Conservation (phyloP, 2,888 invertebrate species). For the Argynnis bischoffii region DNA sequence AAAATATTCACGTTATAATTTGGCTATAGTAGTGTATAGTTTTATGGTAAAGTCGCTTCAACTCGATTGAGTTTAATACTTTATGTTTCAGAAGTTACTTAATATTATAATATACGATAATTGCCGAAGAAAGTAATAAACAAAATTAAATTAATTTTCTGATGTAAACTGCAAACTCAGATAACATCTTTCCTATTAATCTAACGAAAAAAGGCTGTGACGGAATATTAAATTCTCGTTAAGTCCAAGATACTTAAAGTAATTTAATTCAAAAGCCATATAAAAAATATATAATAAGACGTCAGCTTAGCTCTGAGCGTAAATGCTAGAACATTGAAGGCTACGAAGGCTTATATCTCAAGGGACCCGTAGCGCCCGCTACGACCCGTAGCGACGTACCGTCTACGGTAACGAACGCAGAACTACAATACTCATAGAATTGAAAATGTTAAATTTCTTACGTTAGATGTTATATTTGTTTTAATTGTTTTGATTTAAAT, state of each 20-base stretch:
- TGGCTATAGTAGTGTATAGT: too few relatives aligned
- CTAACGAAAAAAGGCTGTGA: slow-evolving; percentile 2
- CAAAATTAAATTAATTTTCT: not conserved
- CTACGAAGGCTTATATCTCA: slow-evolving; percentile 64
- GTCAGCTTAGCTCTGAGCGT: slow-evolving; percentile 61
- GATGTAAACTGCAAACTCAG: not conserved
- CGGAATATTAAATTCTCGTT: slow-evolving; percentile 34
- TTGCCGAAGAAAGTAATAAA: too few relatives aligned
- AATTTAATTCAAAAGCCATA: slow-evolving; percentile 53
- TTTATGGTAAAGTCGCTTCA: too few relatives aligned
- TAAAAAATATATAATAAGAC: slow-evolving; percentile 68
- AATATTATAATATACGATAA: too few relatives aligned
- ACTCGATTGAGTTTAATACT: too few relatives aligned
- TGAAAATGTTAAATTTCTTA: slow-evolving; percentile 18
- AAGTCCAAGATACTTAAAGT: slow-evolving; percentile 41
- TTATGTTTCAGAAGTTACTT: too few relatives aligned
- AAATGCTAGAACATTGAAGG: slow-evolving; percentile 62
- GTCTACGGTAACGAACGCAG: slow-evolving; percentile 65
- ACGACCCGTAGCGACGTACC: slow-evolving; percentile 72
- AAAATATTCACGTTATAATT: not conserved
- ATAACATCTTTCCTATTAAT: not conserved
- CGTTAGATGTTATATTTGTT: too few relatives aligned
- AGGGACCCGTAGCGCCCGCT: slow-evolving; percentile 71
- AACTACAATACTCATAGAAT: slow-evolving; percentile 48
- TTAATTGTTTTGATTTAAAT: too few relatives aligned